Conservation (phyloP, 1,140 invertebrate species). For the Drosophila ercepeae region DNA sequence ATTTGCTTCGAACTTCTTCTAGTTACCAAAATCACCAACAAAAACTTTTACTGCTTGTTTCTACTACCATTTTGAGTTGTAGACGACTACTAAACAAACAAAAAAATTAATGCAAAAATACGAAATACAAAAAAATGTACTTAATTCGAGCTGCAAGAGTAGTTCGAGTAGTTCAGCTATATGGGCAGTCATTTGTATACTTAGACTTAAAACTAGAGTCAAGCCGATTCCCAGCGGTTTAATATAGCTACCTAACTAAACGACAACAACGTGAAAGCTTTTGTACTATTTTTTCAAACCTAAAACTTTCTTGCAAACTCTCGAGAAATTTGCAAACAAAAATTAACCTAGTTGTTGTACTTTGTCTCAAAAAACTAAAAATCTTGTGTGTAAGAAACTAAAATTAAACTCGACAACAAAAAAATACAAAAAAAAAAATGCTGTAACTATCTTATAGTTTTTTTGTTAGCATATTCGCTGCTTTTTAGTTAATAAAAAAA, state of each 20-base stretch:
- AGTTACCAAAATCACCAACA: too few relatives aligned
- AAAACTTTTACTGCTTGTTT: constrained; percentile 64
- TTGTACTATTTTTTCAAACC: constrained; percentile 81
- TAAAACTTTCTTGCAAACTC: constrained; percentile 53
- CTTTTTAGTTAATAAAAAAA: constrained; percentile 68
- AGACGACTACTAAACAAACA: constrained; percentile 72
- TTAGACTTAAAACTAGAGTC: constrained; percentile 68
- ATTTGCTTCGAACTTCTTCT: constrained; percentile 43
- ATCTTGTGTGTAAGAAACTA: constrained; percentile 44
- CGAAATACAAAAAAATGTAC: constrained; percentile 69
- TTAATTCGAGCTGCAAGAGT: constrained; percentile 58
- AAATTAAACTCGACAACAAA: constrained; percentile 15
- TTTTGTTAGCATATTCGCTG: constrained; percentile 75
- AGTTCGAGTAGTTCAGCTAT: constrained; percentile 71
- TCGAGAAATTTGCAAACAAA: constrained; percentile 38
- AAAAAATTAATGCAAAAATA: constrained; percentile 24
- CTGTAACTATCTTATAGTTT: constrained; percentile 70
- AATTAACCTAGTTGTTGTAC: constrained; percentile 79
- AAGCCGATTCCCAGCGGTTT: constrained; percentile 46
- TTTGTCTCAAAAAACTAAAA: constrained; percentile 71
- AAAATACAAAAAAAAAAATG: constrained; percentile 41
- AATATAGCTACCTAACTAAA: constrained; percentile 62
- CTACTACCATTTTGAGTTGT: constrained; percentile 67
- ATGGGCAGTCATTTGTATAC: constrained; percentile 83
- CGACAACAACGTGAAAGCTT: constrained; percentile 70